Evolutionary conservation across 1,140 invertebrate species (phyloP).

Genomic region (Stenopsyche tienmushanensis): DNA sequence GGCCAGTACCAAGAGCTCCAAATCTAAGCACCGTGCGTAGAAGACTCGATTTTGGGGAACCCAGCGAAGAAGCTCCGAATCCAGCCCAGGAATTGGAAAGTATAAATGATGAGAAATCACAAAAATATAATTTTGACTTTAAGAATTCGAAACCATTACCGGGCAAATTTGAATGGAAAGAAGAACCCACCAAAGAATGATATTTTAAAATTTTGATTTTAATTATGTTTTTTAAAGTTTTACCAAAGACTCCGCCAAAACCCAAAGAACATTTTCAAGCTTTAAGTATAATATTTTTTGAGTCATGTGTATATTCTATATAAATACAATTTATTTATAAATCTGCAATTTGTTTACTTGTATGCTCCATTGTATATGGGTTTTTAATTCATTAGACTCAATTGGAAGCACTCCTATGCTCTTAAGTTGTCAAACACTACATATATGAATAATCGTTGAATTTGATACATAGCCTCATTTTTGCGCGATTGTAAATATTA

Average conservation of each 20-base stretch:
- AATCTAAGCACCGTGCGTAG: no score
- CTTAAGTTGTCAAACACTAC: no score
- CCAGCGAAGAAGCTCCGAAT: not conserved
- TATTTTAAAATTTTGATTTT: not conserved
- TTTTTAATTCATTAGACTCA: no score
- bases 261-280: no score
- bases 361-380: not conserved
- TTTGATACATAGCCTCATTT: no score
- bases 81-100: not conserved
- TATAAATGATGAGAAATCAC: not conserved
- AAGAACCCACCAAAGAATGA: not conserved
- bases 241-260: no score
- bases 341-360: not conserved
- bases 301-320: not conserved
- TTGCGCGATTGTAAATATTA: no score
- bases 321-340: not conserved
- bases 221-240: not conserved
- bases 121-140: not conserved
- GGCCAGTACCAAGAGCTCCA: no score
- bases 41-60: no score
- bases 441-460: no score
- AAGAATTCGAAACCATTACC: not conserved
- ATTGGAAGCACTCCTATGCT: no score
- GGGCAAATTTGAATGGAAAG: not conserved
- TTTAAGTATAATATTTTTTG: not conserved